phyloP scores from a whole-genome alignment of 2,113 vertebrate species.

The Gallinago media region DNA sequence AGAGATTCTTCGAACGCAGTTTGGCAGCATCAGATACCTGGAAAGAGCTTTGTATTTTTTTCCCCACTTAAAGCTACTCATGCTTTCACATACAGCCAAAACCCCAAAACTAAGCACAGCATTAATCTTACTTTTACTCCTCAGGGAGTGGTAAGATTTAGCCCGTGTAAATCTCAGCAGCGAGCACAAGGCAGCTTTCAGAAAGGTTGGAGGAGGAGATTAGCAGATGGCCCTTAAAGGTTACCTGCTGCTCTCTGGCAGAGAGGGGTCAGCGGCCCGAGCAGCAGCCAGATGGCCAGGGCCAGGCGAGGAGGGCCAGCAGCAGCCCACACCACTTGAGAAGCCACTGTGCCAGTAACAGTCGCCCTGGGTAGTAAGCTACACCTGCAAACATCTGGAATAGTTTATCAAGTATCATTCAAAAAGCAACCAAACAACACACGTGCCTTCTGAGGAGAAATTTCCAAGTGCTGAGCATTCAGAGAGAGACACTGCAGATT shows the following conservation, averaged over 20 bases:
- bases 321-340: background rate
- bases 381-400: constrained; percentile 73
- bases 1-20: background rate
- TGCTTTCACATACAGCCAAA: background rate
- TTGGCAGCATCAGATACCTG: background rate
- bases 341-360: background rate
- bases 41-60: background rate
- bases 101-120: accelerated
- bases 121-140: background rate
- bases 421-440: background rate
- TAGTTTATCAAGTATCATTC: background rate
- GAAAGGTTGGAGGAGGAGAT: background rate
- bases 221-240: constrained; percentile 68
- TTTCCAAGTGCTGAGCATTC: background rate
- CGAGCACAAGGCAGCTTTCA: background rate
- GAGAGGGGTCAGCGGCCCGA: constrained; percentile 14
- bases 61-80: background rate
- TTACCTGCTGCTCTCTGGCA: constrained; percentile 64
- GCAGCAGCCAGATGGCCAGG: constrained; percentile 62
- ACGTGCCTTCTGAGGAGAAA: background rate
- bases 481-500: background rate
- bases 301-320: background rate
- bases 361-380: constrained; percentile 36
- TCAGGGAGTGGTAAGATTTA: background rate
- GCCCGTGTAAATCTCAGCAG: background rate